These are phyloP conservation scores for Leptoclinus maculatus DNA, from an alignment of 2,797 vertebrate species.

Conservation along the genomic window DNA sequence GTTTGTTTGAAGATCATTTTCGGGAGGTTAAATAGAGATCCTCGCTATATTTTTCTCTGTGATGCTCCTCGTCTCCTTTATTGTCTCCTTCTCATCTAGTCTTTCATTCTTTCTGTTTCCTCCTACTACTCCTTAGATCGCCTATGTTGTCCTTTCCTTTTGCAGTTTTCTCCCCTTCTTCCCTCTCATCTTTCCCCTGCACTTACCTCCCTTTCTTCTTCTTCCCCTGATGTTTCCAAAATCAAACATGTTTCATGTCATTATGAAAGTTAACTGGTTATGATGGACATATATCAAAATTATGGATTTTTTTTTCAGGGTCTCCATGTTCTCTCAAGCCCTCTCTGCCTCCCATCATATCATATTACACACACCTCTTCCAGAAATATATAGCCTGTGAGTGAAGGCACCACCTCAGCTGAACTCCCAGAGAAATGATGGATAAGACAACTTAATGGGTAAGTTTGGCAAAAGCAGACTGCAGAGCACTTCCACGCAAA, in stretches of 20 bases:
- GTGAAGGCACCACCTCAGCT: slow-evolving; percentile 17
- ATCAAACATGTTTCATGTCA: background rate
- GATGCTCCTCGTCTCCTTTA: background rate
- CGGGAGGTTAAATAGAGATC: background rate
- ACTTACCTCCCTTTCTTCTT: background rate
- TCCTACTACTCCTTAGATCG: no score
- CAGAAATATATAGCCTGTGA: background rate
- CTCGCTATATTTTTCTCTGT: background rate
- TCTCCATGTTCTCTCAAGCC: background rate
- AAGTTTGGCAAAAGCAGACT: slow-evolving; percentile 21
- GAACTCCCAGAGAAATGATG: slow-evolving; percentile 26
- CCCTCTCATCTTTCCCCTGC: background rate
- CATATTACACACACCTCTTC: background rate
- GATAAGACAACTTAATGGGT: slow-evolving; percentile 11
- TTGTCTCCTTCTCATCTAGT: background rate
- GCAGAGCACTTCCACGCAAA: slow-evolving; percentile 20
- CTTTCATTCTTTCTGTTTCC: background rate
- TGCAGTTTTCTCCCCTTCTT: background rate
- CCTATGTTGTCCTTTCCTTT: background rate
- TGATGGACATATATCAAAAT: background rate
- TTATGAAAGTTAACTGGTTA: background rate
- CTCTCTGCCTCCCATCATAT: background rate
- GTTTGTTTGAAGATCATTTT: slow-evolving; percentile 2
- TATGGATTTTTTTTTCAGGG: background rate
- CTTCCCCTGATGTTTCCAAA: background rate